Conservation (phyloP, 2,797 vertebrate genomes). For the Tokudaia tokunoshimensis region DNA sequence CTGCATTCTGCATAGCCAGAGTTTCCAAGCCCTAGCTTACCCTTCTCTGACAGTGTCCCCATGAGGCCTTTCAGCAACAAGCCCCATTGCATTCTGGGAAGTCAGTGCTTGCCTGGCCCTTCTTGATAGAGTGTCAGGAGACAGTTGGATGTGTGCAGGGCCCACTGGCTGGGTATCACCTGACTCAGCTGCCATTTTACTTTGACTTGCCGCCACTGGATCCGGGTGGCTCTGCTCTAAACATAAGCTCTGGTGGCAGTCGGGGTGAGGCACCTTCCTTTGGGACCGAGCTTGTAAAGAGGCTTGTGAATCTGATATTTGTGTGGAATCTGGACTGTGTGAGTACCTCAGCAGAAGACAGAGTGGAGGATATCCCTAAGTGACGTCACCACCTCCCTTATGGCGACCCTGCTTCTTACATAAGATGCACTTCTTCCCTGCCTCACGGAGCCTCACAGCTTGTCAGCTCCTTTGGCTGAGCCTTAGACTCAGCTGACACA, state of each 20-base stretch:
- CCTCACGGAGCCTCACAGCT: background rate
- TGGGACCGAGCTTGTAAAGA: background rate
- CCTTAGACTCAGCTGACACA: background rate
- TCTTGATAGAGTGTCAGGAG: fast-evolving
- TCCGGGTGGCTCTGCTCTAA: background rate
- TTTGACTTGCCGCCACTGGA: background rate
- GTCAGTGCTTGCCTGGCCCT: background rate
- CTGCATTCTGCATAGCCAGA: background rate
- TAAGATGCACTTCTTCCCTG: background rate
- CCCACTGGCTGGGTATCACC: fast-evolving
- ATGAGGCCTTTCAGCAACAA: fast-evolving
- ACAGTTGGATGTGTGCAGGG: fast-evolving
- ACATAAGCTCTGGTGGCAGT: background rate
- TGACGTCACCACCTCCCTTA: background rate
- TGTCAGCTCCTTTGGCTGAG: background rate
- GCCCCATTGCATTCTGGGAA: fast-evolving
- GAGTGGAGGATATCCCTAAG: background rate
- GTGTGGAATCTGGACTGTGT: background rate
- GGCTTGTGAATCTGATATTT: background rate
- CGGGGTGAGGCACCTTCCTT: background rate
- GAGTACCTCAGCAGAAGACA: background rate
- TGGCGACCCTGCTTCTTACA: background rate
- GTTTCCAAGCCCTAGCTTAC: fast-evolving
- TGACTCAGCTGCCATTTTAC: background rate
- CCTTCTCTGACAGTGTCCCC: fast-evolving